Base-by-base conservation (phyloP, 2,797 vertebrate species). In the Siniperca undulata region DNA sequence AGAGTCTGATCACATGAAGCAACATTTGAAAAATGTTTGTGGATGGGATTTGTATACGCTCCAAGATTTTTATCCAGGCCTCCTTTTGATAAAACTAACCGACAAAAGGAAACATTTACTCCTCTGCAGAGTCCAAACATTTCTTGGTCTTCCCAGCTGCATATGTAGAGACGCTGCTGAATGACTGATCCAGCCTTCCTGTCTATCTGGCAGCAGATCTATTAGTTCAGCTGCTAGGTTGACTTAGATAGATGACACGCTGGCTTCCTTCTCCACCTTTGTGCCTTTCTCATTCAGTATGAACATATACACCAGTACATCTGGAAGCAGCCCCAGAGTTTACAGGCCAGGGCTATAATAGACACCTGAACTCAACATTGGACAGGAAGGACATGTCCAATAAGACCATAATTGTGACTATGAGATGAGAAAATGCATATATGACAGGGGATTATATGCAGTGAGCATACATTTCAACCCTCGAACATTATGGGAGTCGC, bases 191-290 rank as follows among this genome's bases (percentile, higher is more conserved):
- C 79, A 66, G 82, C 77, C 88, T 88, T 89, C 86, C 84, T 86
- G 60, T 85, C 78, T 80, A 73, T 91, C 89, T 93, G 89, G 87
- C 91, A 87, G 84, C 59, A 85, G 78, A 92, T 93, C 87, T 92
- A 74, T 93, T 92, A 86, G 85, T 89, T 92, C 91, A 93, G 90
- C 89, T 93, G 91, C 55, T 50, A 38, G 50, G 67, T 81, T 73
- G 83, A 90, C 76, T 80, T 65, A 64, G 74, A 83, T 67, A 59
- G 46, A 89, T 85, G 74, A 90, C 79, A 77, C n/a, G 52, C 87
- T 80, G 85, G 76, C 62, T 74, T 83, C 74, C 38, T 60, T 69
- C 50, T 64, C 34, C 76, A 82, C 78, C 62, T 84, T 78, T 74
- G 71, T 80, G 56, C 58, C n/a, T 59, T 71, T 83, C 78, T 84